Base-by-base conservation (phyloP, 2,888 invertebrate genomes). In the Brenthis ino region DNA sequence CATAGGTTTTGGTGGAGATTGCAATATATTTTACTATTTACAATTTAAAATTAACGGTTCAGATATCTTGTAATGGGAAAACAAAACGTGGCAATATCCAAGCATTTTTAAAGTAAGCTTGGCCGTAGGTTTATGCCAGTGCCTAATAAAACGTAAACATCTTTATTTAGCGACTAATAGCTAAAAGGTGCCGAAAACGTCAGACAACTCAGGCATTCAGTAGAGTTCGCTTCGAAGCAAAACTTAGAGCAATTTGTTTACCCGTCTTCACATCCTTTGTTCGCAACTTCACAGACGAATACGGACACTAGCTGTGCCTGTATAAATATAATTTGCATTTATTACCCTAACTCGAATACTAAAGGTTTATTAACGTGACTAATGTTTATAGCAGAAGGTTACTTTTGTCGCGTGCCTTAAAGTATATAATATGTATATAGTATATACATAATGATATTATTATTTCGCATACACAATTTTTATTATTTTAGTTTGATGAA, bases 231-330 rank as follows among this genome's bases (percentile, higher is more conserved):
- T 53, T 53, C 53, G 43, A 11, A 63, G 37, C 43, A 37, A 51
- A 63, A 63, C 63, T 63, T 53, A 63, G 53, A 63, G 53, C 14
- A 63, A 63, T 63, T 63, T 63, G 53, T 63, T 63, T 63, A 53
- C 43, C 51, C 37, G 53, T 63, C 63, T 63, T 63, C 63, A 53
- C 63, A 63, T 63, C 63, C 53, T 53, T 53, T 63, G 63, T 63
- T 63, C 60, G 50, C 16, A 63, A 63, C 63, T 63, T 63, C 51
- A 53, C 63, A 63, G 63, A 63, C 63, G 63, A 63, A 53, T 43
- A 53, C 53, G 63, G 63, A 63, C 53, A 63, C 53, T 43, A 54
- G 53, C 53, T 43, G 24, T 37, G 53, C 53, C 63, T 63, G 53
- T 53, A 54, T 63, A 53, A 53, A 63, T 53, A 63, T 63, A 53